A percentile compares a stretch with the other conserved stretches of the same genome.
Conservation (phyloP, 2,113 vertebrate genomes). For the Syrmaticus mikado region DNA sequence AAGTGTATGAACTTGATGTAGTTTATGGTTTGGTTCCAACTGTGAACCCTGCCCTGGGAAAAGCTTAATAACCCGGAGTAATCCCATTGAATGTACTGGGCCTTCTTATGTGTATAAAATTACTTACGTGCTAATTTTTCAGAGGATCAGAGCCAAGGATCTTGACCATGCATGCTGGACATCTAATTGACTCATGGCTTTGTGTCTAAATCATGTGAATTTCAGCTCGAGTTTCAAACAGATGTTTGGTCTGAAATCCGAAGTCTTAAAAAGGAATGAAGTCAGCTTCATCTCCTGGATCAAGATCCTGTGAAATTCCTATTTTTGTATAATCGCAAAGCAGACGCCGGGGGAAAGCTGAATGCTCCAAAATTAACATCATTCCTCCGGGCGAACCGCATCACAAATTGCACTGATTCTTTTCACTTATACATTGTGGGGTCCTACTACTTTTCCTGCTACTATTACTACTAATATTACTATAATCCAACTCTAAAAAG, state of each 20-base stretch:
- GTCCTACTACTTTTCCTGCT: background rate
- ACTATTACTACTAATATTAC: background rate
- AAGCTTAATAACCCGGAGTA: background rate
- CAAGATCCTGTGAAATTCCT: slow-evolving; percentile 52
- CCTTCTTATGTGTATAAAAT: slow-evolving; percentile 50
- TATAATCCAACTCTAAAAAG: background rate
- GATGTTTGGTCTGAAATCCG: slow-evolving; percentile 57
- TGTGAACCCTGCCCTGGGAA: background rate
- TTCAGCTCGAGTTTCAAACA: slow-evolving; percentile 65
- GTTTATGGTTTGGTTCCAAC: slow-evolving; percentile 28
- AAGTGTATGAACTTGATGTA: slow-evolving; percentile 21
- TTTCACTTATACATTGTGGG: background rate
- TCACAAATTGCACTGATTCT: background rate
- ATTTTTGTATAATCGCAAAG: slow-evolving; percentile 24
- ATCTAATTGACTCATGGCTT: slow-evolving; percentile 39
- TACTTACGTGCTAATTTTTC: slow-evolving; percentile 53
- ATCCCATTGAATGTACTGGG: slow-evolving; percentile 22
- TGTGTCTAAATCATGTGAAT: slow-evolving; percentile 40
- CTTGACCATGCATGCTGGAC: slow-evolving; percentile 55
- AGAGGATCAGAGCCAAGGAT: slow-evolving; percentile 34
- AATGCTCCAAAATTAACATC: background rate
- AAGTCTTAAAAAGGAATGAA: slow-evolving; percentile 51
- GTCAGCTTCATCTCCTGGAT: slow-evolving; percentile 43
- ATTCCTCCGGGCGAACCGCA: slow-evolving; percentile 18
- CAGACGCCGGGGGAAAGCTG: background rate